Base-by-base conservation (phyloP, 1,140 invertebrate genomes). In the Melitaea cinxia region DNA sequence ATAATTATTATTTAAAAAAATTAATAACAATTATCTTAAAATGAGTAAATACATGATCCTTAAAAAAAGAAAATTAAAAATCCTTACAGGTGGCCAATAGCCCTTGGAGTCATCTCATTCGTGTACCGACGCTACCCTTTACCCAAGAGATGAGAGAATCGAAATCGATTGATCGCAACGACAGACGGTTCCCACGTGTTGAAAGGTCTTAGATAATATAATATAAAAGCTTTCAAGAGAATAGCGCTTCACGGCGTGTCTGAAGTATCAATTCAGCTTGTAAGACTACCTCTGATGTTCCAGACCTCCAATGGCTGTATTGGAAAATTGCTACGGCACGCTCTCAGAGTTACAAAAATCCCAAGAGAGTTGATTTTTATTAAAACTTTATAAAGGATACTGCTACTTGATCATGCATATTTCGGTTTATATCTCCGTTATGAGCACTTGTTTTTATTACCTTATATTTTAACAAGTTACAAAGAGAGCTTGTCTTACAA, bases 211-310 rank as follows among this genome's bases (percentile, higher is more conserved):
- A 86, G 82, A 90, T 90, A 90, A 90, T 90, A 89, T 90, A 90
- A 90, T 90, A 88, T 88, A 90, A 89, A 90, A 90, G 85, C 88
- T 90, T 90, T 90, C 85, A 89, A 88, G 83, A 88, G 85, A 90
- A 88, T 88, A 85, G 83, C 82, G 83, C 77, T 84, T 78, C 79
- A 85, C 77, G 72, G 80, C 75, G 77, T 82, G 87, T 90, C 85
- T 90, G 81, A 88, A 90, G 88, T 88, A 90, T 90, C 88, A 88
- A 90, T 90, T 88, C 85, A 84, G 82, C 85, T 88, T 90, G 88
- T 90, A 87, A 88, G 79, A 87, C 82, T 72, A 83, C 87, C 73
- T 82, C 77, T 73, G 73, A 83, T 83, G 75, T 81, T 75, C 60
- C 79, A 78, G 75, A 82, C 72, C 75, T 78, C 73, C 74, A 81